phyloP scores from a whole-genome alignment of 2,113 vertebrate genomes.

The Grallaria varia region DNA sequence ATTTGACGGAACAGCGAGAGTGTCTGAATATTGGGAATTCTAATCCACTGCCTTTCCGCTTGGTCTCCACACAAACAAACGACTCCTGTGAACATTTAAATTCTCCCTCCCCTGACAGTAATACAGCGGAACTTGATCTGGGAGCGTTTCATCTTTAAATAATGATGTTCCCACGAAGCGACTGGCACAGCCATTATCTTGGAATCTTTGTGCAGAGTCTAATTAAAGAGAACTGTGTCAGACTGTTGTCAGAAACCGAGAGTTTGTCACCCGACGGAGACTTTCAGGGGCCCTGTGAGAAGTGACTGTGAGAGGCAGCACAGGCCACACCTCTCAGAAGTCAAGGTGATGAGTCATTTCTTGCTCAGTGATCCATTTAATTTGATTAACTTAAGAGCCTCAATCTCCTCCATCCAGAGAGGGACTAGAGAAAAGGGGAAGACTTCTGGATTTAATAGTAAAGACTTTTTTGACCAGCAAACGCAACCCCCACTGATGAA shows the following conservation, averaged over 20 bases:
- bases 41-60: not conserved
- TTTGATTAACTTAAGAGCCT: not conserved
- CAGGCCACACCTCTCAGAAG: not conserved
- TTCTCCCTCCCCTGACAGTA: not conserved
- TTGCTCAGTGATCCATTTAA: not conserved
- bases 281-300: not conserved
- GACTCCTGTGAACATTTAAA: not conserved
- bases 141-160: not conserved
- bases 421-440: rapidly evolving
- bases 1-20: not conserved
- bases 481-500: not conserved
- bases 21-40: not conserved
- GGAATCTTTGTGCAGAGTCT: not conserved
- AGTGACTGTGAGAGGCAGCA: not conserved
- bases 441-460: not conserved
- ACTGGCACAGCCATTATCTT: not conserved
- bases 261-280: not conserved
- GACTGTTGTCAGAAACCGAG: not conserved
- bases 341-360: not conserved
- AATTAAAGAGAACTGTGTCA: not conserved
- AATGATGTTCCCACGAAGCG: not conserved
- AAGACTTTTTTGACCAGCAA: not conserved
- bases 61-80: not conserved
- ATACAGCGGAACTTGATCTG: not conserved
- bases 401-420: not conserved